Evolutionary conservation across 1,140 invertebrate genomes (phyloP), one percentile per base, ranked within the genome.

Genomic region (Magallana angulata): DNA sequence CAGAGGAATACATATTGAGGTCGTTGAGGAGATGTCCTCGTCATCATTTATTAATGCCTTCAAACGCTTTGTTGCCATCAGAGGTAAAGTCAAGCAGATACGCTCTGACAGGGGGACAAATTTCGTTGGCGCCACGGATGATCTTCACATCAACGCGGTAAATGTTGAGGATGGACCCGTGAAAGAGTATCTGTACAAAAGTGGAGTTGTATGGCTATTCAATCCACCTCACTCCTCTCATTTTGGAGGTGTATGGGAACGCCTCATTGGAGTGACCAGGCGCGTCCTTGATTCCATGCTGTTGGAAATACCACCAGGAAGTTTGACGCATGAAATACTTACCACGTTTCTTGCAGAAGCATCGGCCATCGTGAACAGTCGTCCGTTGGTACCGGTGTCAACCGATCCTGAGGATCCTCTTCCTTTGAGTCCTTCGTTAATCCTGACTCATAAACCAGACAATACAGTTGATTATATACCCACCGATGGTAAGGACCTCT

Each of bases 21-120:
- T 91, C 24, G 30, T 91, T 12, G 88, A 89, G 57, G 85, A 89
- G 59, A 81, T 91, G 87, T 57, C 80, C 56, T 84, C 86, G 7
- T 90, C 83, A 24, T 82, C 85, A 18, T 91, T 90, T 30, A 87
- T 91, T 12, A 91, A 91, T 58, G 91, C 88, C 14, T 36, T 90
- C 16, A 68, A 82, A 36, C 64, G 87, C 56, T 88, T 82, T 36
- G n/a, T 30, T 9, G 24, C 87, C 24, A 58, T 85, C 6, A 1
- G 87, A 57, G 84, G 84, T 24, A 62, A 18, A 12, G 84, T 88
- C 5, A 88, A 82, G 11, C n/a, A 56, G 18, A 76, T 90, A 8
- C 76, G 86, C 12, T 89, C 76, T 30, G 90, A 91, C 60, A 12
- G 68, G 59, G 88, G 88, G 14, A 91, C 89, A 8, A 89, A 90